These are phyloP conservation scores for Gryllus bimaculatus DNA, from an alignment of 1,140 invertebrate species.

Conservation along the genomic window DNA sequence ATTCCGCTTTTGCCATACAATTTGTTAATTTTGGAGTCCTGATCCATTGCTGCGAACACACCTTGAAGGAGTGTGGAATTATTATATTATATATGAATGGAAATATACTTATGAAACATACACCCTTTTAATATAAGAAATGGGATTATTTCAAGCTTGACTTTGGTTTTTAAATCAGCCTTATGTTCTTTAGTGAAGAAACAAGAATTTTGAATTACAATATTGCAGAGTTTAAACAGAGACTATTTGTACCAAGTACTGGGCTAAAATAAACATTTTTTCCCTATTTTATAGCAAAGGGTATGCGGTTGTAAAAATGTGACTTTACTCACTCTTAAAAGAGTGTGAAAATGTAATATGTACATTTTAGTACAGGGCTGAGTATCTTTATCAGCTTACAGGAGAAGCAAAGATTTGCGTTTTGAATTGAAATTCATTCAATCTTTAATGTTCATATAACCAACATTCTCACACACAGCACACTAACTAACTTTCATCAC, in stretches of 20 bases:
- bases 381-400: neutral
- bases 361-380: neutral
- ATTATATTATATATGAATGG: neutral
- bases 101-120: neutral
- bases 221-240: too few species aligned
- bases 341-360: neutral
- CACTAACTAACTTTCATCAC: neutral
- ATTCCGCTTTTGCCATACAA: neutral
- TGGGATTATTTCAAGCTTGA: neutral
- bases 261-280: neutral
- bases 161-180: neutral
- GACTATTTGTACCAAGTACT: neutral
- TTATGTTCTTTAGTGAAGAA: neutral
- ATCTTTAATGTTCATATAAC: neutral
- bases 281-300: neutral
- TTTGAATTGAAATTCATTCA: neutral
- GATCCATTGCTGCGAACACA: neutral
- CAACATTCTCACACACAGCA: neutral
- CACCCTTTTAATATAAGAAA: neutral
- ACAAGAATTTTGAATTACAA: neutral
- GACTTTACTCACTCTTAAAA: neutral
- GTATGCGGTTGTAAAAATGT: conserved; percentile 1
- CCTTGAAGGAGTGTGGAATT: neutral
- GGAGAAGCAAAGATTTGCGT: neutral
- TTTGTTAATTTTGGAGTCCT: neutral